A percentile compares a stretch with the other conserved stretches of the same genome.
phyloP scores from a whole-genome alignment of 2,113 vertebrate species.

The Eupsittula cactorum region DNA sequence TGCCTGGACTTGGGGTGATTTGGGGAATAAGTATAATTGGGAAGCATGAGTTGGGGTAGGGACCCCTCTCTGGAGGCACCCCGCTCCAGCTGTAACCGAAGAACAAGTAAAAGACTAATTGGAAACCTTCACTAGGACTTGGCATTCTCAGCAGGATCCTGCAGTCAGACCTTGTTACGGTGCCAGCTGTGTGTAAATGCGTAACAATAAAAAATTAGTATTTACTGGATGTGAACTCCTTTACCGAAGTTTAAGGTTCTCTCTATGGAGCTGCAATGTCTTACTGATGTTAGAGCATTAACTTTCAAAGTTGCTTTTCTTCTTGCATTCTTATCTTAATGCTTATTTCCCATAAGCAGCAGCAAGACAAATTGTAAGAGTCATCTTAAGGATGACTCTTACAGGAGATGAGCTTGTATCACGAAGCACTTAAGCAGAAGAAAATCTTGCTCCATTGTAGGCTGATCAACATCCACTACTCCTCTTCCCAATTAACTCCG shows the following conservation, averaged over 20 bases:
- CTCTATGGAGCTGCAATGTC: not conserved
- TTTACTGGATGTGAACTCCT: not conserved
- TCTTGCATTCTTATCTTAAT: not conserved
- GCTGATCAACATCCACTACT: not conserved
- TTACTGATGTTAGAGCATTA: not conserved
- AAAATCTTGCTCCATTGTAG: not conserved
- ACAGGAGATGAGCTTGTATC: not conserved
- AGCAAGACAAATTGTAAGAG: not conserved
- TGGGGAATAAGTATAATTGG: fast-evolving
- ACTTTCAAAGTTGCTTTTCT: not conserved
- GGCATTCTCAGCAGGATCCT: not conserved
- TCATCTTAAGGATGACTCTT: not conserved
- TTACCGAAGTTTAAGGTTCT: not conserved
- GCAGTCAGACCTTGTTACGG: fast-evolving
- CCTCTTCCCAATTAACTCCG: not conserved
- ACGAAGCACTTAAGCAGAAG: not conserved
- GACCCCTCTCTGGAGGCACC: not conserved
- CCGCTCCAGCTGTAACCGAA: not conserved
- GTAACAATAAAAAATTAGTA: not conserved
- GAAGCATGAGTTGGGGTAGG: not conserved
- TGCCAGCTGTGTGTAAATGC: fast-evolving
- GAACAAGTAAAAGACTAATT: not conserved
- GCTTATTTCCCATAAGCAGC: not conserved
- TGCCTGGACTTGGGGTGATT: not conserved
- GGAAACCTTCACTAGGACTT: not conserved